A percentile compares a stretch with the other conserved stretches of the same genome.
These are phyloP conservation scores for Coenobita brevimanus DNA, from an alignment of 1,140 invertebrate species.

Conservation along the genomic window DNA sequence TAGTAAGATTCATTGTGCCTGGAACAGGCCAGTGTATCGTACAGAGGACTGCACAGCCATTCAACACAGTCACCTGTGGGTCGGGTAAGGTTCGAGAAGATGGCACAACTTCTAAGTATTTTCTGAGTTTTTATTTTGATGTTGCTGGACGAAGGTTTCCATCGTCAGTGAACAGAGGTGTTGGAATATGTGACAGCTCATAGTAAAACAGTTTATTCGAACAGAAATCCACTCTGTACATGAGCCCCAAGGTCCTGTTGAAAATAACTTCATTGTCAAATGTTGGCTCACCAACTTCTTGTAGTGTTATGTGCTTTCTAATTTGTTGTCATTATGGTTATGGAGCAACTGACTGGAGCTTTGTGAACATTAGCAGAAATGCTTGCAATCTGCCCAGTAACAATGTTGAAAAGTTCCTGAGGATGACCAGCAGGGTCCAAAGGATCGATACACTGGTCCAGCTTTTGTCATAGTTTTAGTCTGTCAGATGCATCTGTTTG, in stretches of 20 bases:
- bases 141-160: no score
- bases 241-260: not conserved
- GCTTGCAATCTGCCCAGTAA: no score
- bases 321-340: not conserved
- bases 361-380: not conserved
- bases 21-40: no score
- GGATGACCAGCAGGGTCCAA: not conserved
- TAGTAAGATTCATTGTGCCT: no score
- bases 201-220: not conserved
- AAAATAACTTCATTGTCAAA: no score
- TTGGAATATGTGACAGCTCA: slow-evolving; percentile 12
- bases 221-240: not conserved
- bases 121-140: slow-evolving; percentile 6
- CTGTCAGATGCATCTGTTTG: not conserved
- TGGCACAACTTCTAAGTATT: not conserved
- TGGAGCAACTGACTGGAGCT: not conserved
- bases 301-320: not conserved
- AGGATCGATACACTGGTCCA: not conserved
- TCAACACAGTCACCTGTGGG: not conserved
- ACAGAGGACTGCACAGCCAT: slow-evolving; percentile 20
- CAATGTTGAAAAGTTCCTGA: no score
- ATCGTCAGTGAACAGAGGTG: no score
- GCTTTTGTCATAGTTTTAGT: no score
- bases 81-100: not conserved
- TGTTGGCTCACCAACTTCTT: not conserved